Evolutionary conservation across 2,113 vertebrate species (phyloP).

Genomic region (Azemiops feae): DNA sequence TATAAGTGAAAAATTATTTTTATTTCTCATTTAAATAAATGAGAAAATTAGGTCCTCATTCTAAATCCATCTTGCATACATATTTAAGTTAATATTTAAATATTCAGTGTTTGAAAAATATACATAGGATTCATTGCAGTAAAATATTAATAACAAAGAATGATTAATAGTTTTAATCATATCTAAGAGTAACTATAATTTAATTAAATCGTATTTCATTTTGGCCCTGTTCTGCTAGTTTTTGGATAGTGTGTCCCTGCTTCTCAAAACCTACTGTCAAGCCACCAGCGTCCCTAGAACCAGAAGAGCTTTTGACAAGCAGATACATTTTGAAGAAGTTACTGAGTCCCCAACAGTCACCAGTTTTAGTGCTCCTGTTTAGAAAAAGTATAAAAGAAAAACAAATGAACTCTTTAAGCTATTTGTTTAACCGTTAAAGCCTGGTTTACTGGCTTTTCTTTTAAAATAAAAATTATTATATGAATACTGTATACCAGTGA

Average conservation of each 20-base stretch:
- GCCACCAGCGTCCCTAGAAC: background rate
- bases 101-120: background rate
- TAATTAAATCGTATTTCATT: background rate
- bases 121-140: background rate
- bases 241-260: background rate
- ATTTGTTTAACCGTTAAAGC: background rate
- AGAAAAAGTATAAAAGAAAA: background rate
- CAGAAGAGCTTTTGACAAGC: background rate
- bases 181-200: background rate
- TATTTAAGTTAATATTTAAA: background rate
- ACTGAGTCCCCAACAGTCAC: background rate
- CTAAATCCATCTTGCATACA: background rate
- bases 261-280: background rate
- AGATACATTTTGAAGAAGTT: background rate
- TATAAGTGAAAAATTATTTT: background rate
- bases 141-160: background rate
- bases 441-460: background rate
- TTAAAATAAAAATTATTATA: background rate
- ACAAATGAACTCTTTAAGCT: background rate
- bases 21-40: background rate
- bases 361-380: background rate
- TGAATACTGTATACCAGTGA: background rate
- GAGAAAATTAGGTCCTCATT: background rate
- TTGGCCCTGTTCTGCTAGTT: background rate
- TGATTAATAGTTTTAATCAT: background rate